These are phyloP conservation scores for Apostichopus leukothele DNA, from an alignment of 53 echinoderm and acorn worm species.

Conservation along the genomic window DNA sequence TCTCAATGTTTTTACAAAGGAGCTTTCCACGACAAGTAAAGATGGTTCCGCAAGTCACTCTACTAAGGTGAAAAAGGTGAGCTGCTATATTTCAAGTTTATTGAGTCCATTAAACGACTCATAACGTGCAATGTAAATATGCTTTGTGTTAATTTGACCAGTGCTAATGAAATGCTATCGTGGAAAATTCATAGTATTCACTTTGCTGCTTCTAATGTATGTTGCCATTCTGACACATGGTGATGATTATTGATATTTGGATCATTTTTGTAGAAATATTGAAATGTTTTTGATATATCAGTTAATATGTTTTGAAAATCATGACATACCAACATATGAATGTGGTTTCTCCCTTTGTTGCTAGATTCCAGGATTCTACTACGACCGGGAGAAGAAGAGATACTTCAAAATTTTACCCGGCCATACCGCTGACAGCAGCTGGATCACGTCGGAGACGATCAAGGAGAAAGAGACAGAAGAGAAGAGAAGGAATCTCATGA, in stretches of 20 bases:
- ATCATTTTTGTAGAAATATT: too few species aligned
- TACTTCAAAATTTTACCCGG: constrained; percentile 84
- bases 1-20: background rate
- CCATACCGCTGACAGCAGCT: constrained; percentile 58
- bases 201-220: too few species aligned
- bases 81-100: background rate
- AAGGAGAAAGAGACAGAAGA: constrained; percentile 70
- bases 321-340: too few species aligned
- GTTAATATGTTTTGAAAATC: too few species aligned
- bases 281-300: too few species aligned
- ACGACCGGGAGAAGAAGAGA: constrained; percentile 83
- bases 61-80: background rate
- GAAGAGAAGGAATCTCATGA: constrained; percentile 57
- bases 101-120: too few species aligned
- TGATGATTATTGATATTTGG: too few species aligned
- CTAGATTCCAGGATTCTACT: constrained; percentile 93
- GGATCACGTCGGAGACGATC: constrained; percentile 64
- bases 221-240: too few species aligned
- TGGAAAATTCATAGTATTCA: too few species aligned
- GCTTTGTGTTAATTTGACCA: too few species aligned
- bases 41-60: background rate
- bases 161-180: too few species aligned
- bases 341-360: background rate
- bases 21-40: background rate
- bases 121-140: too few species aligned